These are phyloP conservation scores for Adelognathus sp. DNA, from an alignment of 2,888 invertebrate genomes.

Conservation along the genomic window DNA sequence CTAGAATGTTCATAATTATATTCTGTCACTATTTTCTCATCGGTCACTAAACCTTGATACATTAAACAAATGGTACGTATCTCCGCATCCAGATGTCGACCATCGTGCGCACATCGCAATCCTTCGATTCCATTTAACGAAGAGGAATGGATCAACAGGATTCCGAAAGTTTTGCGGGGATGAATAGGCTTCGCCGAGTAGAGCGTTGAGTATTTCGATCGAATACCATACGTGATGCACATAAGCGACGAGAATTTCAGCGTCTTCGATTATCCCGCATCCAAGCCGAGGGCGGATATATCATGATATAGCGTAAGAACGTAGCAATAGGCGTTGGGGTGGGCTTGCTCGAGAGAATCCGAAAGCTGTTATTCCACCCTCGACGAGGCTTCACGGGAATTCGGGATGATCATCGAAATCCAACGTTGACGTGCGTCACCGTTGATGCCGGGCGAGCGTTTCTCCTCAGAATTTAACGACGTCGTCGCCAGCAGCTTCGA, in stretches of 20 bases:
- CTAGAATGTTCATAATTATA: too few species aligned
- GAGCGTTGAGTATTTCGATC: conserved; percentile 61
- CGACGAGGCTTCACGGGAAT: conserved; percentile 50
- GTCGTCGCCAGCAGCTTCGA: conserved; percentile 26
- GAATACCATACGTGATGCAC: conserved; percentile 63
- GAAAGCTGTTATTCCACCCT: conserved; percentile 58
- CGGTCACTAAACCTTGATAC: not conserved
- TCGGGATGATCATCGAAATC: conserved; percentile 61
- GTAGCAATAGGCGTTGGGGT: conserved; percentile 12
- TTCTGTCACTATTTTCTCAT: not conserved
- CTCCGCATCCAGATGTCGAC: not conserved
- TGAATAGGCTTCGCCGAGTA: conserved; percentile 31
- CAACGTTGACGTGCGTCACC: conserved; percentile 56
- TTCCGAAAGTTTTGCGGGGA: conserved; percentile 38
- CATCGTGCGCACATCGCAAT: conserved; percentile 1
- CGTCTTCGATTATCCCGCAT: conserved; percentile 55
- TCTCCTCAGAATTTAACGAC: conserved; percentile 54
- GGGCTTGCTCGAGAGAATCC: conserved; percentile 30
- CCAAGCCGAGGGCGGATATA: conserved; percentile 5
- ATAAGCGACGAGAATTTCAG: conserved; percentile 56
- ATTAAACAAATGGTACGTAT: not conserved
- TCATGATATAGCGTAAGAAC: not conserved
- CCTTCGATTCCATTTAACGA: conserved; percentile 40
- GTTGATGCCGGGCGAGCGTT: conserved; percentile 22
- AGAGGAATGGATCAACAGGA: conserved; percentile 41